Evolutionary conservation across 64 coral and sea anemone species (phyloP).

Genomic region (Stylophora pistillata): DNA sequence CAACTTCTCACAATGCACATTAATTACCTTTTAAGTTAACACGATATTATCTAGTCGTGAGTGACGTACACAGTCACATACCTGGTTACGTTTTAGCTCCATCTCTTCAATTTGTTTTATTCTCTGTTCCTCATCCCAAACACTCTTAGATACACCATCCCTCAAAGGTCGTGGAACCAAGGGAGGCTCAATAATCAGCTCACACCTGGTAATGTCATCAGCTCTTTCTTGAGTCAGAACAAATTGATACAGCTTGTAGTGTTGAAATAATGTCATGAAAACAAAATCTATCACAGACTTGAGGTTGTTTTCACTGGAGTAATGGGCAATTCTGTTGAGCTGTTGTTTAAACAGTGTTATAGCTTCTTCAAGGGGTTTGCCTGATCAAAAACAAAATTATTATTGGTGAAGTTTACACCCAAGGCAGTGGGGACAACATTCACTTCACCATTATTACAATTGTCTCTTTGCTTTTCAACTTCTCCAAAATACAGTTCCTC

Average conservation of each 20-base stretch:
- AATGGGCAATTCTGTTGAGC: neutral
- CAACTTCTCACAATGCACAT: too few species aligned
- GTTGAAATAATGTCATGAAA: constrained; percentile 81
- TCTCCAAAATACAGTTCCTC: too few species aligned
- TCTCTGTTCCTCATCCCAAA: constrained; percentile 75
- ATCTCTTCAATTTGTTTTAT: constrained; percentile 79
- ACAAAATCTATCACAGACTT: constrained; percentile 78
- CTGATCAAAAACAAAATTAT: constrained; percentile 20
- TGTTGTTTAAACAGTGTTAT: constrained; percentile 60
- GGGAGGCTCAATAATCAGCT: constrained; percentile 68
- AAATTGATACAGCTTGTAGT: constrained; percentile 86
- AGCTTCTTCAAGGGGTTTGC: constrained; percentile 60
- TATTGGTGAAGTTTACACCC: neutral
- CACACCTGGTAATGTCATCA: constrained; percentile 36
- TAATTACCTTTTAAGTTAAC: too few species aligned
- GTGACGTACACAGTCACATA: neutral
- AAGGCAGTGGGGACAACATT: too few species aligned
- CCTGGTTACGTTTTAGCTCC: constrained; percentile 58
- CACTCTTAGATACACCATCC: constrained; percentile 61
- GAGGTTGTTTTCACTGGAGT: constrained; percentile 46
- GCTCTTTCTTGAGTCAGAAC: constrained; percentile 69
- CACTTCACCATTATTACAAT: too few species aligned
- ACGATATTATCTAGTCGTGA: neutral
- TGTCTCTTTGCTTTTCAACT: too few species aligned
- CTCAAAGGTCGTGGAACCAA: constrained; percentile 2